These are phyloP conservation scores for Bufo bufo DNA, from an alignment of 2,113 vertebrate genomes.

Conservation along the genomic window DNA sequence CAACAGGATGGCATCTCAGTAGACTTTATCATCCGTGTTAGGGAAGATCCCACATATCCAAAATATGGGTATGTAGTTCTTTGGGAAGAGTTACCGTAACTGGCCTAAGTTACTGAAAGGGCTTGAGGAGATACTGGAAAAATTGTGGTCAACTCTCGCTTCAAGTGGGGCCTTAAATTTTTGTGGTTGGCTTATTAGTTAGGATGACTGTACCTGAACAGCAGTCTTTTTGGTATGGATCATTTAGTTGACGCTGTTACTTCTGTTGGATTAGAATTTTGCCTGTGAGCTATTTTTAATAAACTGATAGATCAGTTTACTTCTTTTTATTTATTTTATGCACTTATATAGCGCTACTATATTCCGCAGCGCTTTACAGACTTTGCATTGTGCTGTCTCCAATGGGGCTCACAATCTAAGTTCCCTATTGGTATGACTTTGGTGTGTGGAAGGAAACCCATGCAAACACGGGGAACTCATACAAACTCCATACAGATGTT, in stretches of 20 bases:
- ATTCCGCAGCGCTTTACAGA: too few species aligned
- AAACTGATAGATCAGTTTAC: constrained; percentile 64
- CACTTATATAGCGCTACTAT: too few species aligned
- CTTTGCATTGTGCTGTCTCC: too few species aligned
- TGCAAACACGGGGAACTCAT: too few species aligned
- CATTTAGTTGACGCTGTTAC: constrained; percentile 65
- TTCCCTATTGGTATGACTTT: too few species aligned
- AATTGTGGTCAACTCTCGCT: constrained; percentile 21
- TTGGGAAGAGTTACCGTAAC: constrained; percentile 14
- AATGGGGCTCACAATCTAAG: too few species aligned
- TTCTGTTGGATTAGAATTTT: constrained; percentile 60
- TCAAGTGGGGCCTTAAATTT: constrained; percentile 19
- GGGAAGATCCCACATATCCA: neutral
- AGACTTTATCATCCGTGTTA: neutral
- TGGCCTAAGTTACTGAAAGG: neutral
- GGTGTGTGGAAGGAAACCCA: too few species aligned
- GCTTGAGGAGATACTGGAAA: neutral
- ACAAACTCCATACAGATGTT: too few species aligned
- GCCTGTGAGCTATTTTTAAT: constrained; percentile 63
- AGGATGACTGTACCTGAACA: constrained; percentile 50
- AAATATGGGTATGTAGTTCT: neutral
- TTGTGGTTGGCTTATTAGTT: constrained; percentile 55
- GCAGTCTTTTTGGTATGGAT: constrained; percentile 64
- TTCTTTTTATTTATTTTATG: too few species aligned
- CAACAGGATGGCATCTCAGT: neutral